Conservation (phyloP, 2,888 invertebrate species). For the Microplitis manilae region DNA sequence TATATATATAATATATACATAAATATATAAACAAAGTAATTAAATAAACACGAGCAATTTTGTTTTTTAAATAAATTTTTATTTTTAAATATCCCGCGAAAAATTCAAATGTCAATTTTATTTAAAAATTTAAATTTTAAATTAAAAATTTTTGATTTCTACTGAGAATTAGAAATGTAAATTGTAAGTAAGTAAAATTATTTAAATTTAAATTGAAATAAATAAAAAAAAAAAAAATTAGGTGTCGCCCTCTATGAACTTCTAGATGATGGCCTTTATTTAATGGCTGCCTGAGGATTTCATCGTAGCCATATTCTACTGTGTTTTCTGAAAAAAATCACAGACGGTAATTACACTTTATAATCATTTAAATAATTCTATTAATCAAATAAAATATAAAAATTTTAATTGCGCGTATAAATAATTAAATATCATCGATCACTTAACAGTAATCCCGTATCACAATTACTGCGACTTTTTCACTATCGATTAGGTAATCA, state of each 20-base stretch:
- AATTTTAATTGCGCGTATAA: too few relatives aligned
- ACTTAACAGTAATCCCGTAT: background rate
- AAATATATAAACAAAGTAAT: too few relatives aligned
- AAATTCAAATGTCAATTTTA: too few relatives aligned
- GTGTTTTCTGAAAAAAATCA: constrained; percentile 42
- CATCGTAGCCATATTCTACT: constrained; percentile 38
- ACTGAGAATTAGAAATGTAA: too few relatives aligned
- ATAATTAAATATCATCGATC: too few relatives aligned
- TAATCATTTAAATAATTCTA: background rate
- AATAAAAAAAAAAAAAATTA: background rate
- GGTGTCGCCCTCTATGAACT: background rate
- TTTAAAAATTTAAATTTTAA: too few relatives aligned
- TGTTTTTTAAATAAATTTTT: too few relatives aligned
- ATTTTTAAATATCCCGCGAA: too few relatives aligned
- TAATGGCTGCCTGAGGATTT: constrained; percentile 29
- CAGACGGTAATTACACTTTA: constrained; percentile 46
- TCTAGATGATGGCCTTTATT: constrained; percentile 12
- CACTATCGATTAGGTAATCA: constrained; percentile 47
- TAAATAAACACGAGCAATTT: too few relatives aligned
- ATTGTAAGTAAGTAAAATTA: too few relatives aligned
- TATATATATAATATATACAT: too few relatives aligned
- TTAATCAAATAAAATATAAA: background rate
- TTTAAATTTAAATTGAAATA: background rate
- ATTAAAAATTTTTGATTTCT: too few relatives aligned
- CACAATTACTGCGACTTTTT: background rate